These are phyloP conservation scores for Acleris holmiana DNA, from an alignment of 2,888 invertebrate species.

Conservation along the genomic window DNA sequence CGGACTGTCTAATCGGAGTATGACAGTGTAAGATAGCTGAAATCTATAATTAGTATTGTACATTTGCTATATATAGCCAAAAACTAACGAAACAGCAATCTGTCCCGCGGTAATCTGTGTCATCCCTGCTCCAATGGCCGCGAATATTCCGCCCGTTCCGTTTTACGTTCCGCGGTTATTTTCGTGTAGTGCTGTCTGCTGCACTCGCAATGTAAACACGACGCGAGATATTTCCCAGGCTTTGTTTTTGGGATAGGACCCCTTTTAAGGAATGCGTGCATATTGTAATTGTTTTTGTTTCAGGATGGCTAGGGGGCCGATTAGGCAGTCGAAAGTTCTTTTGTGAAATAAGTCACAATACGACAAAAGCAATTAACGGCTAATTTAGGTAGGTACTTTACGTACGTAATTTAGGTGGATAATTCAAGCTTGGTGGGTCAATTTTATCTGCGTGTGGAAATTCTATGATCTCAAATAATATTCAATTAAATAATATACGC, in stretches of 20 bases:
- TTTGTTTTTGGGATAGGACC: conserved; percentile 62
- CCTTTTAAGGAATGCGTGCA: conserved; percentile 34
- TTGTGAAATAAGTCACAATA: not conserved
- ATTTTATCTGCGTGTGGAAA: no score
- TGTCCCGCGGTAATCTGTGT: conserved; percentile 20
- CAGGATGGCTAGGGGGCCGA: conserved; percentile 10
- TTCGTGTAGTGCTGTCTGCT: conserved; percentile 60
- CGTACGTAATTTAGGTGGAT: no score
- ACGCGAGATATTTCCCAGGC: conserved; percentile 49
- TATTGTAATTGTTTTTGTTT: conserved; percentile 21
- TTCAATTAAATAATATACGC: no score
- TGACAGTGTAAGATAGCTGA: no score
- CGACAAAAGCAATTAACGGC: no score
- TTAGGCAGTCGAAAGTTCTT: conserved; percentile 10
- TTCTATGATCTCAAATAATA: no score
- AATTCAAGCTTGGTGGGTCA: no score
- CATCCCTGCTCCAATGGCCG: conserved; percentile 21
- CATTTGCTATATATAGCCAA: no score
- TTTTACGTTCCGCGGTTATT: conserved; percentile 62
- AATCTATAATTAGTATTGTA: no score
- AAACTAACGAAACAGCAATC: not conserved
- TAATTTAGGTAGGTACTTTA: no score
- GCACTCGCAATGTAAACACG: conserved; percentile 54
- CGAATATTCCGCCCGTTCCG: conserved; percentile 49
- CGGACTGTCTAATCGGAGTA: no score